Evolutionary conservation across 2,888 invertebrate species (phyloP).

Genomic region (Acholoe squamosa): DNA sequence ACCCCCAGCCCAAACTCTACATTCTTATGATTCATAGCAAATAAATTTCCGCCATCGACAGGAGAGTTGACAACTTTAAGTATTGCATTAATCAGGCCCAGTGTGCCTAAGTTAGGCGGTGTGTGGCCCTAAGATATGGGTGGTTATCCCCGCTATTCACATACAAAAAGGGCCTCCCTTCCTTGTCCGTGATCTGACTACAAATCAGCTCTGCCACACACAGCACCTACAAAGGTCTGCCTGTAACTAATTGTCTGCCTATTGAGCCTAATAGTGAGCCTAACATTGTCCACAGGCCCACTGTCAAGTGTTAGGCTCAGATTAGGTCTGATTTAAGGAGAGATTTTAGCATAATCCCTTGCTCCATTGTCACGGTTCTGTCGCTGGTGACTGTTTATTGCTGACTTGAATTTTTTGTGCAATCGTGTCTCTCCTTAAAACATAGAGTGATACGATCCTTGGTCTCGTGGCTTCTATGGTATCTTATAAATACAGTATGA

Average conservation of each 20-base stretch:
- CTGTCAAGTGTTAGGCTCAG: slow-evolving; percentile 46
- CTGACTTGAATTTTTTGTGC: no score
- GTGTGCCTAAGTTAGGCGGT: neutral
- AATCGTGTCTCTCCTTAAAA: no score
- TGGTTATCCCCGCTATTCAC: neutral
- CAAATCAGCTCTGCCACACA: neutral
- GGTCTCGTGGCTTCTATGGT: no score
- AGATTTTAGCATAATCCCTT: neutral
- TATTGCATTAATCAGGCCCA: neutral
- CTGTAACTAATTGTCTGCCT: slow-evolving; percentile 37
- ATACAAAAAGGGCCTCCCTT: neutral
- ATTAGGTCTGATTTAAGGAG: slow-evolving; percentile 46
- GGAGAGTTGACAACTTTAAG: neutral
- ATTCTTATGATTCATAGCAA: no score
- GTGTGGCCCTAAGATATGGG: slow-evolving; percentile 45
- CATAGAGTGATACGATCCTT: no score
- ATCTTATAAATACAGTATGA: no score
- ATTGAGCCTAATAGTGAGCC: neutral
- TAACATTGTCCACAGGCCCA: neutral
- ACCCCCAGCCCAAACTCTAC: no score
- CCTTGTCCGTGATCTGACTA: slow-evolving; percentile 8
- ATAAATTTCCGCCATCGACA: no score
- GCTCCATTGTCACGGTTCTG: no score
- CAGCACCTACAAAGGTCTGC: neutral
- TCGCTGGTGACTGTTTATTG: no score